Base-by-base conservation (phyloP, 2,888 invertebrate species). In the Drosophila cognata region DNA sequence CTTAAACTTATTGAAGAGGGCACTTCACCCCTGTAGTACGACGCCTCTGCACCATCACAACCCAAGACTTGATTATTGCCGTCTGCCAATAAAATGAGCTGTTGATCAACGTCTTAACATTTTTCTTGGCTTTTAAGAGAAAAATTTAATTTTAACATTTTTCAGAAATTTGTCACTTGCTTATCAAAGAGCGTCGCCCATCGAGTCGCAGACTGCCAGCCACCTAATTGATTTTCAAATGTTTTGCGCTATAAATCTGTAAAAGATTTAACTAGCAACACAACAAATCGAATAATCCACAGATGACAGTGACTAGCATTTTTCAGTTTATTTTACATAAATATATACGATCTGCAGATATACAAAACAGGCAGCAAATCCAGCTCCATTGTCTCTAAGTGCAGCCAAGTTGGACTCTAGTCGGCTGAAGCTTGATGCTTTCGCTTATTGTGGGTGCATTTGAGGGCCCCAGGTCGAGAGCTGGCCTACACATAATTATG, bases 161-260 rank as follows among this genome's bases (percentile, higher is more conserved):
- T 84, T 66, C 50, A 28, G 71, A 78, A 78, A 71, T 69, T 79
- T 89, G 89, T 84, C 85, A 89, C 88, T 84, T 84, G 76, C 82
- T 84, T 87, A 87, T 85, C 87, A 76, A 66, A 61, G 21, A 43
- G 43, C 29, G 69, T 62, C 61, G 43, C 33, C 58, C 50, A 48
- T 41, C 56, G 58, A 74, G 59, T 38, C 75, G 61, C 43, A 69
- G 79, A 79, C 75, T 58, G 71, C 71, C 71, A 55, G 83, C 65
- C 74, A 72, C 77, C 78, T 85, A 82, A 85, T 85, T 87, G 82
- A 87, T 87, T 87, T 87, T 80, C 78, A 87, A 89, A 85, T 82
- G 76, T 56, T 84, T 82, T 80, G 68, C 79, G 84, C 74, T 84
- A 89, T 85, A 87, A 85, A 85, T 86, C 79, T 84, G 81, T 68